Evolutionary conservation across 1,140 invertebrate genomes (phyloP).

Genomic region (Drosophila mauritiana): DNA sequence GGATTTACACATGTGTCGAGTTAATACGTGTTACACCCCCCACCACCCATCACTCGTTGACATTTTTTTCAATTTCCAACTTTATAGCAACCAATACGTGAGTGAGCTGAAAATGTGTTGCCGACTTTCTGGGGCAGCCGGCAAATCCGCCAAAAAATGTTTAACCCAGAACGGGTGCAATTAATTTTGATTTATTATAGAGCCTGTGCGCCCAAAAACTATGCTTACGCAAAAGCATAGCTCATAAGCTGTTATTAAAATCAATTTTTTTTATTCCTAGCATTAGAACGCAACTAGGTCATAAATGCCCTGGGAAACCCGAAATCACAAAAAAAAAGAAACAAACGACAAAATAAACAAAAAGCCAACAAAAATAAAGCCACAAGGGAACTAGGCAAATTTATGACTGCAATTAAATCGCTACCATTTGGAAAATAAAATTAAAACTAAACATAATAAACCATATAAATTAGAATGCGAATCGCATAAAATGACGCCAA

Average conservation of each 20-base stretch:
- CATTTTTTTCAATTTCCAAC: slow-evolving; percentile 76
- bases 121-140: slow-evolving; percentile 34
- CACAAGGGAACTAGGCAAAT: slow-evolving; percentile 25
- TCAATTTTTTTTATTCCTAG: slow-evolving; percentile 7
- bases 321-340: slow-evolving; percentile 29
- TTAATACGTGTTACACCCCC: slow-evolving; percentile 65
- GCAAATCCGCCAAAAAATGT: background rate
- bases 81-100: slow-evolving; percentile 38
- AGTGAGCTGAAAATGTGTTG: slow-evolving; percentile 34
- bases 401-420: slow-evolving; percentile 71
- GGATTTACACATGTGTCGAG: slow-evolving; percentile 78
- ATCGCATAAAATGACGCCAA: slow-evolving; percentile 44
- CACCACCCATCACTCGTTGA: slow-evolving; percentile 18
- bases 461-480: slow-evolving; percentile 53
- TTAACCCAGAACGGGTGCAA: slow-evolving; percentile 19
- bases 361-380: slow-evolving; percentile 23
- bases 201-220: background rate
- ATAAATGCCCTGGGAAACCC: slow-evolving; percentile 20
- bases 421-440: slow-evolving; percentile 32
- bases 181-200: slow-evolving; percentile 56
- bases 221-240: slow-evolving; percentile 2
- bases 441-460: slow-evolving; percentile 49
- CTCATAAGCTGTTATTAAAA: slow-evolving; percentile 18
- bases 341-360: slow-evolving; percentile 37
- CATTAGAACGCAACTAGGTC: slow-evolving; percentile 20